Conservation (phyloP, 1,140 invertebrate genomes). For the Cheumatopsyche charites region DNA sequence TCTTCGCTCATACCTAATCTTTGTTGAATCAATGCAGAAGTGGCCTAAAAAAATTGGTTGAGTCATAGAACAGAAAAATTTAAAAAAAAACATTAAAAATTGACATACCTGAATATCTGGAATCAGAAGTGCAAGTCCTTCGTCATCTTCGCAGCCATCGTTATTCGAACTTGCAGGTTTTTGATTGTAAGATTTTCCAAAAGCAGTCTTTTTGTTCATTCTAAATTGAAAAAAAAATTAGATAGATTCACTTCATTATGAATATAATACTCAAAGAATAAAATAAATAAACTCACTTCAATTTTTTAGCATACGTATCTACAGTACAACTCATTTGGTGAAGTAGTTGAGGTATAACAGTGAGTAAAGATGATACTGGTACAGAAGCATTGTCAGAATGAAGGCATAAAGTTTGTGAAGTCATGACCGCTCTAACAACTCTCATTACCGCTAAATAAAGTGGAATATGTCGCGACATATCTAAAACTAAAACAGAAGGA, state of each 20-base stretch:
- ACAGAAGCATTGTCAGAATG: constrained; percentile 62
- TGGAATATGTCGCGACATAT: constrained; percentile 93
- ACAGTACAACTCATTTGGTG: constrained; percentile 89
- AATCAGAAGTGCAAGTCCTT: constrained; percentile 84
- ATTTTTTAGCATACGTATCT: constrained; percentile 85
- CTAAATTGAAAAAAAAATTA: constrained; percentile 51
- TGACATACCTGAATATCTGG: constrained; percentile 77
- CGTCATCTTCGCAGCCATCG: constrained; percentile 80
- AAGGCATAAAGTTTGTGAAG: constrained; percentile 59
- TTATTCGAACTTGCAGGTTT: constrained; percentile 52
- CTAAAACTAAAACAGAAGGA: constrained; percentile 69
- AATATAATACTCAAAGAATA: not conserved
- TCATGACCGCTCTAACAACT: constrained; percentile 79
- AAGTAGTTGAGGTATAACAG: constrained; percentile 67
- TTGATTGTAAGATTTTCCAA: constrained; percentile 57
- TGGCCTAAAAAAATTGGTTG: constrained; percentile 62
- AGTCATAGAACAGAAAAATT: not conserved
- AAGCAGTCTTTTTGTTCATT: constrained; percentile 65
- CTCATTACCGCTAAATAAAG: constrained; percentile 85
- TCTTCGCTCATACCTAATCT: constrained; percentile 68
- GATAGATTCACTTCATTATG: not conserved
- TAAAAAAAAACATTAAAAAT: not conserved
- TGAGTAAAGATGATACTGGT: constrained; percentile 65
- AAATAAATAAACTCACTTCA: constrained; percentile 67
- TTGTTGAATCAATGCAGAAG: constrained; percentile 76